Evolutionary conservation across 2,113 vertebrate genomes (phyloP).

Genomic region (Sylvia atricapilla): DNA sequence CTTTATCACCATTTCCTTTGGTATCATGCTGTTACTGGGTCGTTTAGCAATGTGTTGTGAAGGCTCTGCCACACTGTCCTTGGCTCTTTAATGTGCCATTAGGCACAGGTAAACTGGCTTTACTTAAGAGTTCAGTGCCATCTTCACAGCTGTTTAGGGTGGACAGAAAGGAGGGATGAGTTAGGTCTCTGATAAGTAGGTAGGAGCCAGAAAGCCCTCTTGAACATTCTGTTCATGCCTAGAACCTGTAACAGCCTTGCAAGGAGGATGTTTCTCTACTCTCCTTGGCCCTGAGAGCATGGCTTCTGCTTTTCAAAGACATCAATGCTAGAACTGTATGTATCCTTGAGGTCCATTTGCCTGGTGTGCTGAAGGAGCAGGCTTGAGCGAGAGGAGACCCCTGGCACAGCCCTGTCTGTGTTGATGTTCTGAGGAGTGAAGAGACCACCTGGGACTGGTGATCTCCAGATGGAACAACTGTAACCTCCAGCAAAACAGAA

Average conservation of each 20-base stretch:
- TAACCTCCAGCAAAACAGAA: neutral
- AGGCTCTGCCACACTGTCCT: neutral
- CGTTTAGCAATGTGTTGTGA: rapidly evolving
- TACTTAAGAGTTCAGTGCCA: neutral
- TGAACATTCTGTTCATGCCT: neutral
- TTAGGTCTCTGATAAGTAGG: neutral
- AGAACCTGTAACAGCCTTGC: neutral
- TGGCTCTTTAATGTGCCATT: neutral
- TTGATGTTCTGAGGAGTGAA: neutral
- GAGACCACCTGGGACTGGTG: neutral
- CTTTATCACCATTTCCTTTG: neutral
- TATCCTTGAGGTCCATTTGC: neutral
- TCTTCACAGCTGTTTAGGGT: neutral
- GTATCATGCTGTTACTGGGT: neutral
- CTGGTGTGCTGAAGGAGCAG: neutral
- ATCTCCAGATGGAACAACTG: neutral
- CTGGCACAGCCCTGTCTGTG: neutral
- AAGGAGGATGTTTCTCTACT: neutral
- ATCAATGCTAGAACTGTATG: neutral
- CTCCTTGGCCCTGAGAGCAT: neutral
- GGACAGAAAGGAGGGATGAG: neutral
- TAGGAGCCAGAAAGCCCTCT: neutral
- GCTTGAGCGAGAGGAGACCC: neutral
- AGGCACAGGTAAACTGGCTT: neutral
- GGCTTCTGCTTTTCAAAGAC: neutral